Percentiles rank a stretch among this genome's conserved stretches.
These are phyloP conservation scores for Parapsyche elsis DNA, from an alignment of 1,140 invertebrate species.

Conservation along the genomic window DNA sequence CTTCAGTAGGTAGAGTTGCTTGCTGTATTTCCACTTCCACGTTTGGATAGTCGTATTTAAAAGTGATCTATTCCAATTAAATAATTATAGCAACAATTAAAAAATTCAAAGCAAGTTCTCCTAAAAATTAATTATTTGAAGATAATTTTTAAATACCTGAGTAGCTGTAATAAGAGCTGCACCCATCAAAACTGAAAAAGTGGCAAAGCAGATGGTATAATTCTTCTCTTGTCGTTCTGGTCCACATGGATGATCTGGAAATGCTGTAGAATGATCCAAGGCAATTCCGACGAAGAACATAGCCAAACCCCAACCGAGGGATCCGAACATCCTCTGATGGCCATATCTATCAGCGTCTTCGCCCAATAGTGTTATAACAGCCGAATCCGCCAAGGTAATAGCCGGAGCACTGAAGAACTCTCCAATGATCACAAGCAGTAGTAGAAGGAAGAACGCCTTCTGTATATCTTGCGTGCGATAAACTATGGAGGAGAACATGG, in stretches of 20 bases:
- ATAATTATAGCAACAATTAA: constrained; percentile 23
- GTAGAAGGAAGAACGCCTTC: constrained; percentile 94
- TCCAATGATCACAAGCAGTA: constrained; percentile 93
- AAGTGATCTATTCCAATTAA: constrained; percentile 70
- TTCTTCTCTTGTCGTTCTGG: constrained; percentile 92
- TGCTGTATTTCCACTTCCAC: constrained; percentile 58
- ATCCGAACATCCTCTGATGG: constrained; percentile 98
- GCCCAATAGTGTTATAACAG: constrained; percentile 89
- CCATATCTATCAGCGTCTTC: constrained; percentile 95
- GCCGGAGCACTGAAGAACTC: constrained; percentile 98
- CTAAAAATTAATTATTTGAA: background rate
- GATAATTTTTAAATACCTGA: constrained; percentile 76
- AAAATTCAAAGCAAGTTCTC: background rate
- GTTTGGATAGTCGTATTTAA: constrained; percentile 76
- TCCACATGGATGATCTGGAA: constrained; percentile 89
- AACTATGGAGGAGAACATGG: constrained; percentile 93
- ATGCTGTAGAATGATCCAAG: constrained; percentile 95
- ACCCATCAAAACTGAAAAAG: constrained; percentile 97
- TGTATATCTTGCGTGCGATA: constrained; percentile 89
- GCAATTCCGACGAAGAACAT: constrained; percentile 99
- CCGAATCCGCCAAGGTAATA: constrained; percentile 95
- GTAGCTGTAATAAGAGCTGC: constrained; percentile 93
- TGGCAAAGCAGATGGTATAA: constrained; percentile 98
- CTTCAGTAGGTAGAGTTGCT: constrained; percentile 66
- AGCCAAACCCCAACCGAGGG: constrained; percentile 95